Conservation (phyloP, 2,888 invertebrate species). For the Criorhina ranunculi region DNA sequence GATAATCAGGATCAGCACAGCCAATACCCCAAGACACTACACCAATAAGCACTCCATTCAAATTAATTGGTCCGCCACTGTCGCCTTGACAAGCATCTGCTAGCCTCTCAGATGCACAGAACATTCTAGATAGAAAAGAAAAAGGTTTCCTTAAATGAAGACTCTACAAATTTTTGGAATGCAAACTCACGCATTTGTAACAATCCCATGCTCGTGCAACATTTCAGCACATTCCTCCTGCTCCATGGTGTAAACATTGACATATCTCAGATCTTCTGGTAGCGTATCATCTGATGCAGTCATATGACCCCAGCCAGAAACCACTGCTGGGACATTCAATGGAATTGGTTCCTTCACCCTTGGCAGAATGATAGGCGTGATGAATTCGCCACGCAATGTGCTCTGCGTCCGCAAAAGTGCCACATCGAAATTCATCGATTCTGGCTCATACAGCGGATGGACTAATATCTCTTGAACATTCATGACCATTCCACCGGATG, state of each 20-base stretch:
- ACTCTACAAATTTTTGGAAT: neutral
- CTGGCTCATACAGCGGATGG: constrained; percentile 81
- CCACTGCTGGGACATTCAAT: constrained; percentile 78
- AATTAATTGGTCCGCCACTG: constrained; percentile 82
- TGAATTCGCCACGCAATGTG: constrained; percentile 78
- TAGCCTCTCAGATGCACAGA: constrained; percentile 81
- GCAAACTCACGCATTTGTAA: constrained; percentile 81
- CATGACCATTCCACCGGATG: constrained; percentile 79
- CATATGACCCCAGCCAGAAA: constrained; percentile 83
- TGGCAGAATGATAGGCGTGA: constrained; percentile 79
- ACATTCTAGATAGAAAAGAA: constrained; percentile 79
- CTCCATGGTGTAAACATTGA: constrained; percentile 80
- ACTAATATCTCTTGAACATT: constrained; percentile 79
- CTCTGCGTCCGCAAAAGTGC: constrained; percentile 79
- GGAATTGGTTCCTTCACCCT: constrained; percentile 73
- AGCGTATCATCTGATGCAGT: constrained; percentile 79
- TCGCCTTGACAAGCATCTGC: constrained; percentile 83
- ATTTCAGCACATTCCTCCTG: constrained; percentile 79
- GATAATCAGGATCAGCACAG: constrained; percentile 82
- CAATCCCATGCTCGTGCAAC: constrained; percentile 80
- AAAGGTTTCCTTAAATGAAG: constrained; percentile 1
- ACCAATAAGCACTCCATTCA: constrained; percentile 80
- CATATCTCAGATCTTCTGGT: constrained; percentile 80
- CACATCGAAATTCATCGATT: constrained; percentile 82
- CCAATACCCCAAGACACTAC: constrained; percentile 83